Evolutionary conservation across 2,888 invertebrate species (phyloP).

Genomic region (Diogma glabrata): DNA sequence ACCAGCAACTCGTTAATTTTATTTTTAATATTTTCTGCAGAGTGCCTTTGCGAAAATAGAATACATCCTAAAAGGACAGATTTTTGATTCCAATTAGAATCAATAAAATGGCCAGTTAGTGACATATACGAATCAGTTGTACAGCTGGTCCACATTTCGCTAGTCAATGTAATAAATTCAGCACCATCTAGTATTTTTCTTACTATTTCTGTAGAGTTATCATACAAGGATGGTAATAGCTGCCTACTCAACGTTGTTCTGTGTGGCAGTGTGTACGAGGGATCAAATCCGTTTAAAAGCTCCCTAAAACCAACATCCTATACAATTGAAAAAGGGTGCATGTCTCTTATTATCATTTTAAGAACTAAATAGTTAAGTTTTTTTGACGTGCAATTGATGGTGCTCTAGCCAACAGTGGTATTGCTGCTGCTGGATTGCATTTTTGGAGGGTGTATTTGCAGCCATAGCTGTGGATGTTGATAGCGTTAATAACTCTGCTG

Average conservation of each 20-base stretch:
- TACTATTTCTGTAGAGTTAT: background rate
- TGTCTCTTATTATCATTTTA: conserved; percentile 14
- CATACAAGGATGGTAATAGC: background rate
- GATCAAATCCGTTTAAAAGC: conserved; percentile 21
- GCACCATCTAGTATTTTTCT: background rate
- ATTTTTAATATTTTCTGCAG: background rate
- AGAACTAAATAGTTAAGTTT: conserved; percentile 12
- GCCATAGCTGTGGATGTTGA: background rate
- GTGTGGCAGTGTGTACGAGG: conserved; percentile 21
- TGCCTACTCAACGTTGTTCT: conserved; percentile 20
- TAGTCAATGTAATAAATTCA: background rate
- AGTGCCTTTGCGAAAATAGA: background rate
- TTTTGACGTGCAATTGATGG: conserved; percentile 2
- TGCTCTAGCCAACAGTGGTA: background rate
- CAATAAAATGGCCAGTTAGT: conserved; percentile 1
- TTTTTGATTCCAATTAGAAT: background rate
- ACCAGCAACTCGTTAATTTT: background rate
- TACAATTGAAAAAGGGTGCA: conserved; percentile 17
- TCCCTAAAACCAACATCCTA: conserved; percentile 19
- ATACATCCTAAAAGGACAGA: background rate
- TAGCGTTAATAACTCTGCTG: no score
- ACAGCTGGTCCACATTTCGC: background rate
- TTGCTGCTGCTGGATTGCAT: no score
- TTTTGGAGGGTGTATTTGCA: background rate
- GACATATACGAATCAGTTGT: background rate